A percentile compares a stretch with the other conserved stretches of the same genome.
These are phyloP conservation scores for Perccottus glenii DNA, from an alignment of 2,113 vertebrate species.

Conservation along the genomic window DNA sequence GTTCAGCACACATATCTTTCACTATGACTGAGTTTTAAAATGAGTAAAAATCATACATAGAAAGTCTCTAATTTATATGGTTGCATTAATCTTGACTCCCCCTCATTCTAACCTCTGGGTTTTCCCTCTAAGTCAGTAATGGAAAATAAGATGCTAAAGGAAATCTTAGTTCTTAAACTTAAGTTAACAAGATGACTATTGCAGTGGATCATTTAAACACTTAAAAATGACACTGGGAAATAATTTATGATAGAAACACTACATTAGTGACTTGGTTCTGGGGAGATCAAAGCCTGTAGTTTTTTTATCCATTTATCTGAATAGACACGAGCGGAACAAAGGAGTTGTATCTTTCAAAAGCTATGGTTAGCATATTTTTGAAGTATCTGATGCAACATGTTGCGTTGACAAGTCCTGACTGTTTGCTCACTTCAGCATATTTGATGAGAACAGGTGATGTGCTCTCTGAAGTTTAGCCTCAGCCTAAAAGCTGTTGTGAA, in stretches of 20 bases:
- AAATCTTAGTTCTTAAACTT: slow-evolving; percentile 23
- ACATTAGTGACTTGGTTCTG: neutral
- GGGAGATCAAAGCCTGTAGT: too few relatives aligned
- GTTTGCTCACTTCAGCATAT: slow-evolving; percentile 27
- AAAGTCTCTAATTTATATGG: slow-evolving; percentile 11
- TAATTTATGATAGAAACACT: too few relatives aligned
- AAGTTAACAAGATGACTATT: too few relatives aligned
- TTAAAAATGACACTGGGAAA: too few relatives aligned
- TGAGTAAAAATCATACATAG: too few relatives aligned
- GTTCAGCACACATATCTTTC: too few relatives aligned
- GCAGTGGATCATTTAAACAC: too few relatives aligned
- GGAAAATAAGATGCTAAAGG: slow-evolving; percentile 55
- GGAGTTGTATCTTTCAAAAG: neutral
- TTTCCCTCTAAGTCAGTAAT: slow-evolving; percentile 57
- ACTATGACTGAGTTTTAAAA: neutral
- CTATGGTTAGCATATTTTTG: slow-evolving; percentile 18
- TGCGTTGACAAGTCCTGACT: neutral
- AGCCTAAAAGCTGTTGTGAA: slow-evolving; percentile 37
- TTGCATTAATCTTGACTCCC: slow-evolving; percentile 30
- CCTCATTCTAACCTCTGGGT: slow-evolving; percentile 38
- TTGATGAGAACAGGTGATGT: slow-evolving; percentile 33
- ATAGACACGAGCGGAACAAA: neutral
- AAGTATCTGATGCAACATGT: neutral
- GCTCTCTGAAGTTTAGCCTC: slow-evolving; percentile 1
- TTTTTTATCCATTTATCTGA: neutral